Percentiles rank a stretch among this genome's conserved stretches.
Evolutionary conservation across 2,113 vertebrate genomes (phyloP).

Genomic region (Microtus oregoni): DNA sequence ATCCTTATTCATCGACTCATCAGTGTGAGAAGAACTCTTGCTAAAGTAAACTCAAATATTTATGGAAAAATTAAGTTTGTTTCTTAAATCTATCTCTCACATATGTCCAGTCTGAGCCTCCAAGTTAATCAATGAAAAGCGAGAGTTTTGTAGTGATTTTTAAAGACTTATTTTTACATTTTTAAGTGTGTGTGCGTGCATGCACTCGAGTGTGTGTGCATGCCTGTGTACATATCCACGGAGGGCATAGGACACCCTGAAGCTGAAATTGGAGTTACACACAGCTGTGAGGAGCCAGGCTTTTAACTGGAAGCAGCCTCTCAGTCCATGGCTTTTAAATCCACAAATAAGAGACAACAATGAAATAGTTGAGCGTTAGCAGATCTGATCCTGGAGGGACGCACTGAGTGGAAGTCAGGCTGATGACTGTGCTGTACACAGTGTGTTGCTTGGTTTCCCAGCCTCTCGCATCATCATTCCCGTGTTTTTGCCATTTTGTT

Average conservation of each 20-base stretch:
- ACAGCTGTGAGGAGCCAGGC: neutral
- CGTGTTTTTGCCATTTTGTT: neutral
- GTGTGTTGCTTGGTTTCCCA: too few species aligned
- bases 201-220: neutral
- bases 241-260: neutral
- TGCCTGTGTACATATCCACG: neutral
- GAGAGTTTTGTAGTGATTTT: neutral
- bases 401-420: neutral
- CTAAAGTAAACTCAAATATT: neutral
- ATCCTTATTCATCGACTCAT: neutral
- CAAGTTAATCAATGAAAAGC: neutral
- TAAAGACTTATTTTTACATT: too few species aligned
- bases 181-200: neutral
- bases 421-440: neutral
- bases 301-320: neutral
- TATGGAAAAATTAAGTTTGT: neutral
- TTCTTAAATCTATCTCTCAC: slow-evolving; percentile 18
- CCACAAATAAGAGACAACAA: neutral
- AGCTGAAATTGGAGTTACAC: neutral
- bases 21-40: neutral
- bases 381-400: neutral
- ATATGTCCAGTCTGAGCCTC: neutral
- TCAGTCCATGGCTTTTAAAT: neutral
- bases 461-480: neutral
- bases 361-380: neutral